phyloP scores from a whole-genome alignment of 2,797 vertebrate species.

The Potorous gilbertii region DNA sequence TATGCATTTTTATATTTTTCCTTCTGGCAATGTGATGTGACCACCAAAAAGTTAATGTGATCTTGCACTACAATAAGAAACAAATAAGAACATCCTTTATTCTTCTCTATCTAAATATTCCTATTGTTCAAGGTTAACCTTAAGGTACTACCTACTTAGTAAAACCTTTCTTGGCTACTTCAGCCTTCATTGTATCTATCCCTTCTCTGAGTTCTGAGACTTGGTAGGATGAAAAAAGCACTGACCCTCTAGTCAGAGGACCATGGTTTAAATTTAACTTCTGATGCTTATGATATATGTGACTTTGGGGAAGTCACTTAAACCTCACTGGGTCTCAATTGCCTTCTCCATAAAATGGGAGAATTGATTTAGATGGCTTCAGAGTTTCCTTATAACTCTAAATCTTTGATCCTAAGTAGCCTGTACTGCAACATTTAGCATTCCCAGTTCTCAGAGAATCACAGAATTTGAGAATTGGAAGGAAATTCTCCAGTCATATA shows the following conservation, averaged over 20 bases:
- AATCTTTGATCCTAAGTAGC: background rate
- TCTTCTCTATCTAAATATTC: background rate
- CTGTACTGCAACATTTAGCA: background rate
- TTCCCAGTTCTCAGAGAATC: background rate
- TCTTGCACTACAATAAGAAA: background rate
- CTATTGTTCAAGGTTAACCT: background rate
- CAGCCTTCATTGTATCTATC: background rate
- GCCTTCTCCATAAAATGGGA: background rate
- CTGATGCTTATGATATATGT: background rate
- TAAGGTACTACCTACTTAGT: background rate
- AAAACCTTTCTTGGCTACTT: background rate
- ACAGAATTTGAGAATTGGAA: background rate
- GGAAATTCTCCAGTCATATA: background rate
- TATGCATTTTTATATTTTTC: background rate
- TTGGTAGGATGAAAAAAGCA: background rate
- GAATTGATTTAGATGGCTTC: background rate
- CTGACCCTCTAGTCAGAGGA: background rate
- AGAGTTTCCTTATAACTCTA: background rate
- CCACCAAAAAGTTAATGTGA: background rate
- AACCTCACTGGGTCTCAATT: background rate
- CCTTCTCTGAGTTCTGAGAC: background rate
- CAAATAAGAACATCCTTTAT: background rate
- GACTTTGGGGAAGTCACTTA: background rate
- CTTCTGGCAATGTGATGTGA: background rate
- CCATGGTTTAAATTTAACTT: background rate